Base-by-base conservation (phyloP, 2,797 vertebrate genomes). In the Helostoma temminkii region DNA sequence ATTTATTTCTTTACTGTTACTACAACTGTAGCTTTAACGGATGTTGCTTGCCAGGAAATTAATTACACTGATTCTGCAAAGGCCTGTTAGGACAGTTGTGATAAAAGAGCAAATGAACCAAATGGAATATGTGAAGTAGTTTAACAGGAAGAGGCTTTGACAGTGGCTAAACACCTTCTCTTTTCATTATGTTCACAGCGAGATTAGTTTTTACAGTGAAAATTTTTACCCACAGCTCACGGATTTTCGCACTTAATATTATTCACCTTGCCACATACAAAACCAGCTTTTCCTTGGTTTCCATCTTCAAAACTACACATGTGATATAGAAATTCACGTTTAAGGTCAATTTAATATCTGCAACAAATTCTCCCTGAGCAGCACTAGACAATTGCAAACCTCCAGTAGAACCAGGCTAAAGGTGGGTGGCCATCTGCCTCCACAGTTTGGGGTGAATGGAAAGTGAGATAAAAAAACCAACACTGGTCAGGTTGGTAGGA, bases 1-100 rank as follows among this genome's bases (percentile, higher is more conserved):
- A 46, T 28, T 49, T 49, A 32, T 68, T 3, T 24, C 18, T 66
- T 50, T 25, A 58, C 18, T 18, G 61, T 22, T 53, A 48, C 25
- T 32, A 42, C 39, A 45, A 4, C 18, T 42, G 48, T 32, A 25
- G n/a, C 56, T 48, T 55, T 14, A n/a, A 15, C 30, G 30, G 6
- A 14, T n/a, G 26, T 15, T 19, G 26, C 42, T 68, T 32, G 42
- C 14, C 15, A 18, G 26, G 26, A 54, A 64, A 49, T 24, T 1
- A 36, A 47, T 12, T 19, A 41, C 57, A 36, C 9, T 2, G 16
- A 32, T 42, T 50, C 28, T 34, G 21, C 53, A 24, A 3, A 8
- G 28, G 37, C 19, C 21, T 46, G 36, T 18, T 14, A 10, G 5
- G 12, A 43, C 36, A 18, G 6, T 2, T 26, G 4, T 12, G 5